Percentiles rank a stretch among this genome's conserved stretches.
Conservation (phyloP, 2,113 vertebrate species). For the Chunga burmeisteri region DNA sequence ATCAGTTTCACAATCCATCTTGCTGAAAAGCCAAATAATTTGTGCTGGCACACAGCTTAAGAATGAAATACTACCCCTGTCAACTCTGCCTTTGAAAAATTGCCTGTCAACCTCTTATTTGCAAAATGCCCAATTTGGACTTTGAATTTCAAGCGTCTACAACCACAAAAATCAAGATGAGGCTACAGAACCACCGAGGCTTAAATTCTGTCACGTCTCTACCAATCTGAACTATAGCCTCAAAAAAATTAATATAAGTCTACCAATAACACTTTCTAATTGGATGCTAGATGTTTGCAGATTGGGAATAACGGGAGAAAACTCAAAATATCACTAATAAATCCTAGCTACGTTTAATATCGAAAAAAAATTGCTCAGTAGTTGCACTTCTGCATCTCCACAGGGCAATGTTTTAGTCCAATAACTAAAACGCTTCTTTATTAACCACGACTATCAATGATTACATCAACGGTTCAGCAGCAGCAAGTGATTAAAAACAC, state of each 20-base stretch:
- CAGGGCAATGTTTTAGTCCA: neutral
- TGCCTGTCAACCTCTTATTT: neutral
- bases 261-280: neutral
- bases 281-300: neutral
- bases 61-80: neutral
- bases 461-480: neutral
- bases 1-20: neutral
- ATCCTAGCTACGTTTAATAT: neutral
- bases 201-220: rapidly evolving
- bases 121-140: neutral
- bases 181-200: neutral
- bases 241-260: neutral
- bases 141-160: neutral
- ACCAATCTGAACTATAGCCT: neutral
- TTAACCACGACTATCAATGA: neutral
- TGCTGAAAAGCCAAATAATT: neutral
- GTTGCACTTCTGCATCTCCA: neutral
- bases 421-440: neutral
- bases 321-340: neutral
- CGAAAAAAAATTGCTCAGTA: neutral
- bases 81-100: neutral
- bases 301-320: rapidly evolving
- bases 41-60: neutral
- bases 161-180: neutral
- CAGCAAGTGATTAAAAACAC: neutral